Evolutionary conservation across 2,797 vertebrate species (phyloP), one percentile per base, ranked within the genome.

Genomic region (Sylvia borin): DNA sequence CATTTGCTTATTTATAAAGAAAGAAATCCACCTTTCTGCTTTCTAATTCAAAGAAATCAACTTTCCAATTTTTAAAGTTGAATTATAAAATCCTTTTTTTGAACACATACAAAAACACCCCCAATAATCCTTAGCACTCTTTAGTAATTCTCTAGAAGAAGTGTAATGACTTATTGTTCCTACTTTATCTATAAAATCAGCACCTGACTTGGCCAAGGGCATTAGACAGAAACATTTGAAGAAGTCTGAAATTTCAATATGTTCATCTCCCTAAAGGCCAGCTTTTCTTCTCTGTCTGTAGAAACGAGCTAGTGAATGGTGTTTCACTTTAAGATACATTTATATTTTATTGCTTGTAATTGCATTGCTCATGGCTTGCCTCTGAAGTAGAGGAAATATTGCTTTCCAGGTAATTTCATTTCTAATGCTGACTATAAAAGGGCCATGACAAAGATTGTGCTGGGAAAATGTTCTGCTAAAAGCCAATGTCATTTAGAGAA

Each of bases 351-450:
- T 79, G 57, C 54, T 64, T 74, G 40, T 71, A 83, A 70, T 32
- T 53, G 21, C 45, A 81, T 32, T 82, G 62, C 31, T 90, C 53
- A 55, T 26, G 13, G 22, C 74, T 83, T 54, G 7, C 48, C 29
- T 85, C 78, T 57, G 38, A 93, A 92, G 53, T 31, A 67, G 71
- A 66, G 42, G 66, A 73, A 92, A 82, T 67, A 77, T 5, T 74
- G 19, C 45, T 87, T 95, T 90, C 50, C 75, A 80, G 42, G 71
- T 94, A 85, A 85, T 80, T 93, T 87, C 2, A 54, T 83, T 95
- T 90, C 65, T 85, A 65, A 87, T 50, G 48, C 13, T 22, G 27
- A 55, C 84, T 65, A 17, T 74, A 77, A 89, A 90, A 82, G 22
- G 66, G 32, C 53, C 71, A 40, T 25, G 45, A 42, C 48, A 89